phyloP scores from a whole-genome alignment of 2,113 vertebrate species.

The Gorsachius goisagi region DNA sequence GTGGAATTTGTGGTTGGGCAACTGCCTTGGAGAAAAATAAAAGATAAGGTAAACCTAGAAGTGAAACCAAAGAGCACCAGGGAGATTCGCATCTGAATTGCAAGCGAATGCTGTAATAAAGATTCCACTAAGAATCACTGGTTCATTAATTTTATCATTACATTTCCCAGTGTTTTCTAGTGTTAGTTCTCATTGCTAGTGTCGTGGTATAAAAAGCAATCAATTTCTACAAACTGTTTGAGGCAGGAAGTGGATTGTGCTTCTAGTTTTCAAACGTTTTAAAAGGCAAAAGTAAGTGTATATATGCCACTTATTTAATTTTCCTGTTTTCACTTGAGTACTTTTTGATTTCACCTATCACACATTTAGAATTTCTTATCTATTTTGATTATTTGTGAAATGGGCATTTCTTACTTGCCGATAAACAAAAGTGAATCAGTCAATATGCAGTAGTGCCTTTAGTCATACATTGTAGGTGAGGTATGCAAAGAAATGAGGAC shows the following conservation, averaged over 20 bases:
- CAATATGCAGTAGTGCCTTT: background rate
- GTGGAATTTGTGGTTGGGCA: constrained; percentile 97
- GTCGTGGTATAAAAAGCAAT: background rate
- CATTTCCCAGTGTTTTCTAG: background rate
- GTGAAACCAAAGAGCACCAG: background rate
- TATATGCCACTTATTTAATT: background rate
- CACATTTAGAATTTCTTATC: background rate
- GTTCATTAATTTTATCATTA: background rate
- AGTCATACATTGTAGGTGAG: background rate
- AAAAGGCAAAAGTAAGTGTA: background rate
- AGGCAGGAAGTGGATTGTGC: background rate
- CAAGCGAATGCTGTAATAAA: background rate
- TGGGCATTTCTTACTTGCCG: background rate
- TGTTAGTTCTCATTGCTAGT: background rate
- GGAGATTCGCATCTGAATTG: background rate
- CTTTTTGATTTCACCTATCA: background rate
- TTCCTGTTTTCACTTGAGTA: background rate
- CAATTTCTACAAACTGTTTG: background rate
- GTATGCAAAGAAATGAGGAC: background rate
- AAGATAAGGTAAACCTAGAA: constrained; percentile 88
- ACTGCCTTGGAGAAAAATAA: constrained; percentile 99
- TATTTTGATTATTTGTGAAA: background rate
- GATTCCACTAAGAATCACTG: background rate
- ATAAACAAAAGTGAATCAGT: background rate
- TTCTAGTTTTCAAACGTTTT: background rate